Evolutionary conservation across 2,888 invertebrate species (phyloP), one percentile per base, ranked within the genome.

Genomic region (Eupithecia vulgata): DNA sequence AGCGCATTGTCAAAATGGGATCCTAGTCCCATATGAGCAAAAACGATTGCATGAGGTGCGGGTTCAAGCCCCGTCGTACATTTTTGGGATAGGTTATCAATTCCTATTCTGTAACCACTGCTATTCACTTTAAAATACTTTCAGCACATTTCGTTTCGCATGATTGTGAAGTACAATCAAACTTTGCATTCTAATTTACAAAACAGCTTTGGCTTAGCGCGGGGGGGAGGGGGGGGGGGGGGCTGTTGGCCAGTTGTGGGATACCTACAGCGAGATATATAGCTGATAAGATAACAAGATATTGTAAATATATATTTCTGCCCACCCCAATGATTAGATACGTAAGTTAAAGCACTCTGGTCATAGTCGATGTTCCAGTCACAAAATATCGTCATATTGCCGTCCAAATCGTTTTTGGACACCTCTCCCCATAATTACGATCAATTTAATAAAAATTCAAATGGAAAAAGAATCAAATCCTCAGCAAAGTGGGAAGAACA

Each of bases 201-300:
- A 52, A 48, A 12, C 52, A 52, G 52, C 52, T 52, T 52, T 52
- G 52, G 52, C 48, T n/a, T 48, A n/a, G 48, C 52, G 52, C 21
- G n/a, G n/a, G n/a, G n/a, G n/a, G n/a, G n/a, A n/a, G n/a, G n/a
- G n/a, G n/a, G n/a, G n/a, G n/a, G n/a, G n/a, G n/a, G n/a, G n/a
- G n/a, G 48, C n/a, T 6, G 15, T 17, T 6, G 45, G 6, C 17
- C 45, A 45, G 10, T 1, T 5, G 45, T 45, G 45, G 45, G 45
- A 45, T 17, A 45, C 17, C n/a, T n/a, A n/a, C n/a, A 45, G 15
- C 45, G 45, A 13, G 45, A n/a, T n/a, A n/a, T n/a, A n/a, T n/a
- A n/a, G n/a, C 45, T 45, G 17, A 5, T 17, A 45, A 17, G 17
- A 45, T 45, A 45, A 17, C 5, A 12, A 40, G 13, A 45, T 40